A percentile compares a stretch with the other conserved stretches of the same genome.
These are phyloP conservation scores for Lithobates pipiens DNA, from an alignment of 2,797 vertebrate genomes.

Conservation along the genomic window DNA sequence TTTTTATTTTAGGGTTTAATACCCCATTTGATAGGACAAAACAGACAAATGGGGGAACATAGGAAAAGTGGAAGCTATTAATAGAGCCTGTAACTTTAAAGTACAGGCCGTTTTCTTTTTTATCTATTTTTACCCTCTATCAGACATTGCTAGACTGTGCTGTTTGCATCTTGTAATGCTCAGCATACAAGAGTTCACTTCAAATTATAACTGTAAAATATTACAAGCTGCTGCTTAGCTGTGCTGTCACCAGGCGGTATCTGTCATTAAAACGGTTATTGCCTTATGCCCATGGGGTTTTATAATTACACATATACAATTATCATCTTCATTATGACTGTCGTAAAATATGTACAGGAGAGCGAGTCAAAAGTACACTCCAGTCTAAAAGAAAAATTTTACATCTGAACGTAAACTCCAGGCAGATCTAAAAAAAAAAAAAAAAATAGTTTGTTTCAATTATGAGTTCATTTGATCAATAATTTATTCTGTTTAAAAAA, in stretches of 20 bases:
- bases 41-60: too few relatives aligned
- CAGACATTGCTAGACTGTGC: neutral
- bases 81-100: too few relatives aligned
- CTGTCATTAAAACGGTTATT: constrained; percentile 3
- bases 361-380: neutral
- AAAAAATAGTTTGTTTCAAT: too few relatives aligned
- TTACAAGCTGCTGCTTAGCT: neutral
- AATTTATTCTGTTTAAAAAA: too few relatives aligned
- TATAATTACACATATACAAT: neutral
- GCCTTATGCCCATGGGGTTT: neutral
- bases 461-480: too few relatives aligned
- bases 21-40: too few relatives aligned
- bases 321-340: neutral
- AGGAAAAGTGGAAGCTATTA: too few relatives aligned
- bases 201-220: neutral
- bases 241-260: neutral
- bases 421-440: neutral
- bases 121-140: neutral
- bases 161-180: neutral
- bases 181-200: neutral
- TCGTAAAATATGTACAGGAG: neutral
- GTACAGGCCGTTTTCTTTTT: too few relatives aligned
- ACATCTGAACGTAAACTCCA: neutral
- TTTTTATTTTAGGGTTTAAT: too few relatives aligned
- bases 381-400: neutral